Evolutionary conservation across 2,113 vertebrate species (phyloP), one percentile per base, ranked within the genome.

Genomic region (Meleagris gallopavo): DNA sequence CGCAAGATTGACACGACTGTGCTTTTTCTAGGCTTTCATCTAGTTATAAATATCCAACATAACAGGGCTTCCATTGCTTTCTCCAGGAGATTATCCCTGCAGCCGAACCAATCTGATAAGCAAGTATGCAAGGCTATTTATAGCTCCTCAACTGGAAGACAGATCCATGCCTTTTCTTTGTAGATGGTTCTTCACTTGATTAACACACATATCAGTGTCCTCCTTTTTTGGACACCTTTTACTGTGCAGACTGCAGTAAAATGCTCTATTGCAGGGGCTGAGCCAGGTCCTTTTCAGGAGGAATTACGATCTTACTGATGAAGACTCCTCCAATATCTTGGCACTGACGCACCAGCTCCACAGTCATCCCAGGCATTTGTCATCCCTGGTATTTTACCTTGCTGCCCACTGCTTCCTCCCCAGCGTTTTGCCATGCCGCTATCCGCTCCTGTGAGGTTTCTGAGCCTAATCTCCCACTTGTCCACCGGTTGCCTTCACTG

Each of bases 41-140:
- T 96, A 58, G 89, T 96, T 96, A 95, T 96, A 95, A 96, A 97
- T 97, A 95, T 95, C 95, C 95, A 95, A 86, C 88, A 94, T 88
- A 93, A 95, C 89, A 95, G 86, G 89, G 89, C 90, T 96, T 95
- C 94, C 95, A 96, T 94, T 95, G 95, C 95, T 88, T 97, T 95
- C 93, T 95, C 93, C 91, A 94, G 94, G 85, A 97, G 96, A 97
- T 95, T 95, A 94, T 97, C 94, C 93, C 95, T 86, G 94, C 93
- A 95, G 96, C 91, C 85, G 38, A 94, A 97, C 94, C 95, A 94
- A 95, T 97, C 94, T 97, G 96, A 96, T 97, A 96, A 95, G 94
- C 89, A 94, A 96, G 89, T 95, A 95, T 94, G 95, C 95, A 95
- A 93, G 83, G 72, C 93, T 97, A 96, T 97, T 97, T 94, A 96